Percentiles rank a stretch among this genome's conserved stretches.
phyloP scores from a whole-genome alignment of 1,140 invertebrate species.

The Druon quercuslanigerum region DNA sequence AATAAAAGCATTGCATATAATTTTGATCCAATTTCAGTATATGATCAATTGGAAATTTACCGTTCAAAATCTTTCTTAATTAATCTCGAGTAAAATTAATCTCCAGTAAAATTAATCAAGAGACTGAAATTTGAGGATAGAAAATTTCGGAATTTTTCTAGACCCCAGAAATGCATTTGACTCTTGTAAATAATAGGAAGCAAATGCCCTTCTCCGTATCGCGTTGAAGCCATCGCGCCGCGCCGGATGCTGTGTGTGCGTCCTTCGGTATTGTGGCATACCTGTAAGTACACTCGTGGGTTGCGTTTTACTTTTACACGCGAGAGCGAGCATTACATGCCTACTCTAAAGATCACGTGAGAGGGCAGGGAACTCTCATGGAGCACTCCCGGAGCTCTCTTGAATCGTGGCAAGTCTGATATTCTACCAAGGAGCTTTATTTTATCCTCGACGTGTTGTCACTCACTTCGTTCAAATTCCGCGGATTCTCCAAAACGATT shows the following conservation, averaged over 20 bases:
- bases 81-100: too few relatives aligned
- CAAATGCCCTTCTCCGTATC: not conserved
- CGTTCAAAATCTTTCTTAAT: too few relatives aligned
- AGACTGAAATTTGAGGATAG: too few relatives aligned
- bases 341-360: constrained; percentile 5
- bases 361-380: constrained; percentile 23
- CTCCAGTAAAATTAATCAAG: too few relatives aligned
- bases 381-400: too few relatives aligned
- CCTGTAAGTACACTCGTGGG: not conserved
- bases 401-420: not conserved
- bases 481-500: not conserved
- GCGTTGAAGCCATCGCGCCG: not conserved
- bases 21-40: too few relatives aligned
- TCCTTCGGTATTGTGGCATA: constrained; percentile 9
- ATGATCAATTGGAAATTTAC: too few relatives aligned
- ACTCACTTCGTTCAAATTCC: not conserved
- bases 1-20: too few relatives aligned
- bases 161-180: not conserved
- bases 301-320: constrained; percentile 30
- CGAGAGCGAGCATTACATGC: constrained; percentile 25
- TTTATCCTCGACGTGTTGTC: not conserved
- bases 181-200: constrained; percentile 12
- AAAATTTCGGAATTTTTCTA: not conserved
- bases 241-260: constrained; percentile 6
- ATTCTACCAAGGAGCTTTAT: constrained; percentile 9